Evolutionary conservation across 2,113 vertebrate genomes (phyloP), one percentile per base, ranked within the genome.

Genomic region (Myrmophylax atrothorax): DNA sequence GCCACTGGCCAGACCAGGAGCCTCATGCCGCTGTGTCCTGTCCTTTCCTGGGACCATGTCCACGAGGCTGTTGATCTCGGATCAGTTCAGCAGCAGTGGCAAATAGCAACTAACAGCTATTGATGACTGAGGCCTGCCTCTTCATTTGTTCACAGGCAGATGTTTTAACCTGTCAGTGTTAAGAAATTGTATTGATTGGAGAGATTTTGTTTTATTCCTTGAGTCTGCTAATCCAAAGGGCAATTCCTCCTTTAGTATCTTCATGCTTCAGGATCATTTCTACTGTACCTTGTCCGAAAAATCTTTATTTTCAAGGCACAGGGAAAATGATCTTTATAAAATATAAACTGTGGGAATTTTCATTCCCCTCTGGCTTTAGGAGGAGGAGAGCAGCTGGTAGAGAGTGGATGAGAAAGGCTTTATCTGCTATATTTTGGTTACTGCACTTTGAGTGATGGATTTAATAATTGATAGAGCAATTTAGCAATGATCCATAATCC

Each of bases 391-490:
- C 92, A 92, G 79, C 96, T 96, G 92, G 89, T 89, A 75, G 91
- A 97, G 70, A 78, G 91, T 91, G 81, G 78, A 90, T 96, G 90
- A 89, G 94, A 94, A 96, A 87, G 70, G 94, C 94, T 97, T 96
- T 92, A 92, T 95, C 86, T 96, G 89, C 82, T 94, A 7, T 94
- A 91, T 94, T 97, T 97, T 93, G 93, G 95, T 97, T 95, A 91
- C 95, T 94, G 88, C 0, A 11, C 89, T 88, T 95, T 96, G 92
- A 95, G 77, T 95, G 91, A 95, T 94, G 90, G 93, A 93, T 95
- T 95, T 97, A 94, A 93, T 97, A 97, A 97, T 95, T 94, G 96
- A 97, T 96, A 96, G 94, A 96, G 94, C 90, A 97, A 92, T 95
- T 95, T 96, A 93, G 92, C 89, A 94, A 93, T 97, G 97, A 94